A percentile compares a stretch with the other conserved stretches of the same genome.
phyloP scores from a whole-genome alignment of 2,888 invertebrate genomes.

The Syrista parreyssii region DNA sequence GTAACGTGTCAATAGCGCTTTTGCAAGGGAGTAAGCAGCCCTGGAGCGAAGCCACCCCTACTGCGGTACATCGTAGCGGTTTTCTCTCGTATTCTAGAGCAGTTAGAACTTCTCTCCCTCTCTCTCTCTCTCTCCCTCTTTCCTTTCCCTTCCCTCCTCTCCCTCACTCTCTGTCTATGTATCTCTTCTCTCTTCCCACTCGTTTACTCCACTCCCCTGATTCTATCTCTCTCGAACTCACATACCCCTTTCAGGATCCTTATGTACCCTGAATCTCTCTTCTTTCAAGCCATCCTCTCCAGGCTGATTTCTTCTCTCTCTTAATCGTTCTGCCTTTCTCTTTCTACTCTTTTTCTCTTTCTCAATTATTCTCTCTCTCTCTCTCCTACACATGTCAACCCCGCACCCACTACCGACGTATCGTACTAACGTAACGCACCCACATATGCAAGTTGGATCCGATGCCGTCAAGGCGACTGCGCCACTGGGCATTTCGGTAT shows the following conservation, averaged over 20 bases:
- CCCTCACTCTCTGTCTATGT: conserved; percentile 13
- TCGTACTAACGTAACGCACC: conserved; percentile 29
- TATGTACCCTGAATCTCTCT: too few relatives aligned
- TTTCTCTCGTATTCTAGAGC: conserved; percentile 37
- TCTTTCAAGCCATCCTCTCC: too few relatives aligned
- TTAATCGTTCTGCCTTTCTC: too few relatives aligned
- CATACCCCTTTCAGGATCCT: not conserved
- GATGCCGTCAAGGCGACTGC: conserved; percentile 61
- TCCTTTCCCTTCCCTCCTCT: conserved; percentile 10
- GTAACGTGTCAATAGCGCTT: conserved; percentile 13
- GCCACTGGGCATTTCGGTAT: conserved; percentile 41
- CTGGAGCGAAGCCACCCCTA: conserved; percentile 44
- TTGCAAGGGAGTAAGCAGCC: conserved; percentile 31
- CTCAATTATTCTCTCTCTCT: conserved; percentile 10
- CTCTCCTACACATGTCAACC: conserved; percentile 5
- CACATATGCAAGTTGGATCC: conserved; percentile 59
- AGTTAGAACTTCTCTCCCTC: conserved; percentile 5
- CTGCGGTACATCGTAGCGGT: conserved; percentile 58
- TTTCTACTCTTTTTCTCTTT: conserved; percentile 13
- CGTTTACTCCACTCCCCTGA: conserved; percentile 17
- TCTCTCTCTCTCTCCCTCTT: conserved; percentile 12
- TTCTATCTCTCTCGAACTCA: conserved; percentile 19
- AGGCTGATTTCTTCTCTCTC: too few relatives aligned
- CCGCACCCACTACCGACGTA: conserved; percentile 9
- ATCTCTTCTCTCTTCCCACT: conserved; percentile 11